phyloP scores from a whole-genome alignment of 2,888 invertebrate species.

The Lottia gigantea region DNA sequence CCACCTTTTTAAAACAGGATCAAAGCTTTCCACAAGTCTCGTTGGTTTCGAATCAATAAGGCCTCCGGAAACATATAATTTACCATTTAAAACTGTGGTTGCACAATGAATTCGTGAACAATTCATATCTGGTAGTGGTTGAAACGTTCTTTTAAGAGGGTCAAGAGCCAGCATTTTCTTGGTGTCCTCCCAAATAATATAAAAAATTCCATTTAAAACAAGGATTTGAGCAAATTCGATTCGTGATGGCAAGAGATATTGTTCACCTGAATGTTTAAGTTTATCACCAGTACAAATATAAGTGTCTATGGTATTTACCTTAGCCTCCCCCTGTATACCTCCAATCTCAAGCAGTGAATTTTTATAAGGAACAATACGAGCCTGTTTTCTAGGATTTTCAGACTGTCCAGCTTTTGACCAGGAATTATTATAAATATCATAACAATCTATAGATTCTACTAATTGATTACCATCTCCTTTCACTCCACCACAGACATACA shows the following conservation, averaged over 20 bases:
- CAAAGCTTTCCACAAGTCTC: constrained; percentile 61
- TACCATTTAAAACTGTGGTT: constrained; percentile 57
- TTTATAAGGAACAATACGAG: constrained; percentile 57
- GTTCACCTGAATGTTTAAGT: constrained; percentile 59
- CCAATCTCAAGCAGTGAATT: constrained; percentile 64
- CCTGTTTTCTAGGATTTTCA: constrained; percentile 62
- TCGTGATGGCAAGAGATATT: constrained; percentile 62
- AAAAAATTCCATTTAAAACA: constrained; percentile 61
- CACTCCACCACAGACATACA: constrained; percentile 65
- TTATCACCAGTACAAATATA: constrained; percentile 52
- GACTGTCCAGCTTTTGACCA: constrained; percentile 61
- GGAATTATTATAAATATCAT: constrained; percentile 49
- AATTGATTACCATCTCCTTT: constrained; percentile 48
- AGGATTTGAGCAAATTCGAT: constrained; percentile 63
- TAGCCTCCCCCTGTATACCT: constrained; percentile 56
- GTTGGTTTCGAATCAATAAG: constrained; percentile 54
- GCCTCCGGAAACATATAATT: constrained; percentile 64
- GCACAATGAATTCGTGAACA: constrained; percentile 58
- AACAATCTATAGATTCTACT: constrained; percentile 64
- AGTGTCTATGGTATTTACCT: constrained; percentile 64
- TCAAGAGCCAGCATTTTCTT: constrained; percentile 63
- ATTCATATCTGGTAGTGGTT: constrained; percentile 54
- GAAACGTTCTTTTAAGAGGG: constrained; percentile 62
- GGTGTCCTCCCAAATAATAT: constrained; percentile 66
- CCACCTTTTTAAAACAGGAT: constrained; percentile 60